A percentile compares a stretch with the other conserved stretches of the same genome.
Conservation (phyloP, 2,888 invertebrate species). For the Sipunculus nudus region DNA sequence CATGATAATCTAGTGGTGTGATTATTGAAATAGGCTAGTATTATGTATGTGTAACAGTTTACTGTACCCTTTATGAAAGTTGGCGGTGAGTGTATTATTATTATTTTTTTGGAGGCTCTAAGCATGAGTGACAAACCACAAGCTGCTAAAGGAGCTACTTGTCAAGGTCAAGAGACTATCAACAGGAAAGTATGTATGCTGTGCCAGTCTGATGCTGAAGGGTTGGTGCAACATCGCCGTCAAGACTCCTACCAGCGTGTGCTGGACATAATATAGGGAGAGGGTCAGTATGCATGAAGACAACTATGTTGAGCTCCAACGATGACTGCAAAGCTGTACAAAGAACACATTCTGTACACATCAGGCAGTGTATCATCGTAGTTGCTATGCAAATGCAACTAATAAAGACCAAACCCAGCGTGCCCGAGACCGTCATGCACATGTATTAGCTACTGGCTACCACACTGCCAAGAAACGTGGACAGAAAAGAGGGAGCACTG, state of each 20-base stretch:
- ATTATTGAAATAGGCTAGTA: too few relatives aligned
- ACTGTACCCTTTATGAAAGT: not conserved
- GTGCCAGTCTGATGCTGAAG: not conserved
- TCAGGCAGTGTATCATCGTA: conserved; percentile 1
- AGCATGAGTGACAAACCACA: not conserved
- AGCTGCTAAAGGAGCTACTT: not conserved
- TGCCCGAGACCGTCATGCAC: conserved; percentile 6
- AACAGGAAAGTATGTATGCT: not conserved
- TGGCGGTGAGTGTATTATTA: not conserved
- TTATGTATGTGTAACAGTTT: not conserved
- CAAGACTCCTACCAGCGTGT: not conserved
- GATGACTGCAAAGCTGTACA: conserved; percentile 1
- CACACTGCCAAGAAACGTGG: conserved; percentile 9
- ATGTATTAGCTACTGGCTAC: conserved; percentile 1
- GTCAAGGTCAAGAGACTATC: not conserved
- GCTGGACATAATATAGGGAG: not conserved
- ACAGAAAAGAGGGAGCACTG: conserved; percentile 13
- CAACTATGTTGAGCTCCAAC: not conserved
- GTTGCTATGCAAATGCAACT: conserved; percentile 2
- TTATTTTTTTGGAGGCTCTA: not conserved
- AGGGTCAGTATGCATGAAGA: not conserved
- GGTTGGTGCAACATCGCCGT: not conserved
- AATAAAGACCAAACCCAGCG: conserved; percentile 4
- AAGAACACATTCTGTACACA: not conserved
- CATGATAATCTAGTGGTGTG: too few relatives aligned